Percentiles rank a stretch among this genome's conserved stretches.
Evolutionary conservation across 37 sponge, comb jelly and placozoan species (phyloP).

Genomic region (Theonella swinhoei): DNA sequence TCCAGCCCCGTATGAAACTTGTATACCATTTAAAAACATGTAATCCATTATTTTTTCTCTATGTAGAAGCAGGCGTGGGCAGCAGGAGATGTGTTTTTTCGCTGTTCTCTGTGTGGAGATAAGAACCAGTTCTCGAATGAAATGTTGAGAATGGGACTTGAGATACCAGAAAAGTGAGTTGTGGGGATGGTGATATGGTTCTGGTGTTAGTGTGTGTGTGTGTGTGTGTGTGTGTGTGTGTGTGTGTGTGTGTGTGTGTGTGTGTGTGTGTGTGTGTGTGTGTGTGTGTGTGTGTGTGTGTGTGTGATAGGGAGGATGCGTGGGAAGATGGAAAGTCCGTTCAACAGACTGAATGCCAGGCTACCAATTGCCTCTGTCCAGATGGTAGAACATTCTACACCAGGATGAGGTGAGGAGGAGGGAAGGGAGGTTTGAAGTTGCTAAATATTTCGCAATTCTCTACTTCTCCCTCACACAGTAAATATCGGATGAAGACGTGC

Average conservation of each 20-base stretch:
- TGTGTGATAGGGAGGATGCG: neutral
- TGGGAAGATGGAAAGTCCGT: neutral
- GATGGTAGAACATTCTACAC: constrained; percentile 15
- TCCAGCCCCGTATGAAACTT: too few relatives aligned
- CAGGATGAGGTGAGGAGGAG: constrained; percentile 32
- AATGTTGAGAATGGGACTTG: constrained; percentile 34
- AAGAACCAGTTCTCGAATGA: constrained; percentile 16
- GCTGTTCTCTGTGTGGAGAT: constrained; percentile 48
- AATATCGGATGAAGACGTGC: constrained; percentile 29
- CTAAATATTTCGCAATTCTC: neutral
- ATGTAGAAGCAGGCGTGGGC: constrained; percentile 40
- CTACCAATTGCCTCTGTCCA: constrained; percentile 28
- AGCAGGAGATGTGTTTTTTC: constrained; percentile 28
- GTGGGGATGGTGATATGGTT: too few relatives aligned
- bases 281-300: too few relatives aligned
- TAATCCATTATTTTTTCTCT: neutral
- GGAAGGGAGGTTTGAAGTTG: too few relatives aligned
- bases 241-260: too few relatives aligned
- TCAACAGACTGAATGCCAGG: too few relatives aligned
- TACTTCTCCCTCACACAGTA: constrained; percentile 1
- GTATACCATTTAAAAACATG: too few relatives aligned
- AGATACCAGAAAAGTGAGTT: constrained; percentile 22
- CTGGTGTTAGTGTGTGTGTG: too few relatives aligned
- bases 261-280: too few relatives aligned
- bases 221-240: too few relatives aligned